phyloP scores from a whole-genome alignment of 1,140 invertebrate genomes.

The Pissodes strobi region DNA sequence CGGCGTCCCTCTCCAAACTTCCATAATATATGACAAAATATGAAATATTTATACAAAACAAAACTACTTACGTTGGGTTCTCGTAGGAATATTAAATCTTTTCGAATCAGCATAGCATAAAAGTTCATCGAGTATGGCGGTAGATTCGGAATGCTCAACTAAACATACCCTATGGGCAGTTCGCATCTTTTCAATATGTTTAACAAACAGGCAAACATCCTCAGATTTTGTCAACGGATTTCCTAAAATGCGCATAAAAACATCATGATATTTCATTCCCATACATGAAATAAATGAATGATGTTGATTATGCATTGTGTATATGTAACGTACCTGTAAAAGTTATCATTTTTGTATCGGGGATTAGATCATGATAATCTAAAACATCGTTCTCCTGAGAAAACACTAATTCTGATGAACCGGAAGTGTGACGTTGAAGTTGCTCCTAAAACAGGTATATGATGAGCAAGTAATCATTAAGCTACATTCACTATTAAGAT shows the following conservation, averaged over 20 bases:
- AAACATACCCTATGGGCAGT: slow-evolving; percentile 55
- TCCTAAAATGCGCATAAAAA: slow-evolving; percentile 14
- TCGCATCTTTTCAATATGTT: slow-evolving; percentile 58
- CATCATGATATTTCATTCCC: too few relatives aligned
- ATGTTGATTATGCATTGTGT: too few relatives aligned
- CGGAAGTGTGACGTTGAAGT: background rate
- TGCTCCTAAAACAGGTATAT: slow-evolving; percentile 9
- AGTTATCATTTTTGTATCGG: background rate
- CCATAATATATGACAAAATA: too few relatives aligned
- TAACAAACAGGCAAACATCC: slow-evolving; percentile 51
- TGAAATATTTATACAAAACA: too few relatives aligned
- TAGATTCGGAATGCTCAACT: slow-evolving; percentile 56
- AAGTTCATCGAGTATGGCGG: slow-evolving; percentile 55
- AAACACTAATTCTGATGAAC: background rate
- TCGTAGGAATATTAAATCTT: slow-evolving; percentile 56
- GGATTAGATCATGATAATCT: background rate
- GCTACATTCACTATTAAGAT: too few relatives aligned
- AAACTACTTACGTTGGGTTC: slow-evolving; percentile 9
- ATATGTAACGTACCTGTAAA: background rate
- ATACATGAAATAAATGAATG: too few relatives aligned
- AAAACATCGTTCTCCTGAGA: background rate
- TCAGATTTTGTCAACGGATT: slow-evolving; percentile 34
- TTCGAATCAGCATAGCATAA: slow-evolving; percentile 58
- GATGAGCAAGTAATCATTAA: too few relatives aligned
- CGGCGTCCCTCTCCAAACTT: too few relatives aligned